Base-by-base conservation (phyloP, 2,797 vertebrate species). In the Gastrophryne carolinensis region DNA sequence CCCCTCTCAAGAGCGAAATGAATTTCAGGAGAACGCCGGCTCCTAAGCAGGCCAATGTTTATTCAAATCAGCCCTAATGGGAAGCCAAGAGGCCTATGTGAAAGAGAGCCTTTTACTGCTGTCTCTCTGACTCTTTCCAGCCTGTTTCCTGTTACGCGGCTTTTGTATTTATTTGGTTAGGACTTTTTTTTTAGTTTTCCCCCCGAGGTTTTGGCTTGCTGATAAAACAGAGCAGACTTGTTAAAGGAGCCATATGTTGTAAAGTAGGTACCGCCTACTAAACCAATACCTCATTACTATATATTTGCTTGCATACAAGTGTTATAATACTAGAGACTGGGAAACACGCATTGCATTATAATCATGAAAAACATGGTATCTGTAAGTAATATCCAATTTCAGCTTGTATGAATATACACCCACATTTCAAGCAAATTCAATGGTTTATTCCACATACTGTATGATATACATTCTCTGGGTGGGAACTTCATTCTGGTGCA, bases 81-180 rank as follows among this genome's bases (percentile, higher is more conserved):
- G 67, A 66, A 78, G 75, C 75, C 75, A 78, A 72, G 75, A 78
- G 67, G 75, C 75, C 75, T 72, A 68, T 72, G 60, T 78, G 75
- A 78, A 78, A 78, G 75, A 72, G 75, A 72, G 52, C 75, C 75
- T 72, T 72, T 78, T 72, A 72, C 67, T 66, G 67, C 74, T 58
- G 68, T 78, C 75, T 78, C 75, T 21, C 75, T 65, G 68, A 72
- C 75, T 78, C 75, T 78, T 57, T 78, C 75, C 75, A 78, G 68
- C 66, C 68, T 78, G 75, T 78, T 78, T 78, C 75, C 75, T 78
- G 75, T 78, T 78, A 78, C 64, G 68, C 39, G 65, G 75, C 68
- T 78, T 78, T 78, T 77, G 60, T 78, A 78, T 78, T 78, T 78
- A 78, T 78, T 78, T 78, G 68, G 68, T 72, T 78, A 72, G 68